Base-by-base conservation (phyloP, 2,113 vertebrate genomes). In the Scartelaos histophorus region DNA sequence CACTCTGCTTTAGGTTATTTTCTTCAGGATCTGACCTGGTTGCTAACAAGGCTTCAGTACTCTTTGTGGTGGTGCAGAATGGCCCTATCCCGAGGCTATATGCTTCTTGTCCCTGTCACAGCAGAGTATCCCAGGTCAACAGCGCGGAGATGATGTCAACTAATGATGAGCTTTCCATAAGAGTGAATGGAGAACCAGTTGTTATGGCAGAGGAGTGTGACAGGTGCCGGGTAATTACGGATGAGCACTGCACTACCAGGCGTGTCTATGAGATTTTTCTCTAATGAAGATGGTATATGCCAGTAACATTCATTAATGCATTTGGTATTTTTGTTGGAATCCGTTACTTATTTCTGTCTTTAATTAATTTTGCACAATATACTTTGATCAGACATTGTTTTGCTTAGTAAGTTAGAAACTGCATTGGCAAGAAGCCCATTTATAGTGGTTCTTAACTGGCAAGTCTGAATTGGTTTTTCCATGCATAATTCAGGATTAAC, bases 1-100 rank as follows among this genome's bases (percentile, higher is more conserved):
- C 70, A 5, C 78, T 81, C 77, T 86, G 82, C 84, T 76, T 58
- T 75, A 69, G 83, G 85, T 88, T 88, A 83, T 92, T 89, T 91
- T 80, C 35, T 73, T 34, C 7, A 7, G 21, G 15, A 73, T 70
- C 82, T 78, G 84, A 89, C 80, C 70, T 80, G 85, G 21, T 70
- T 85, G 81, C 75, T 91, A 93, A 92, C 87, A 77, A 88, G 65
- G 53, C 51, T 25, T 43, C 43, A 21, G 47, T 61, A 77, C 74
- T 77, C 56, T 67, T 64, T 38, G 3, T 22, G 4, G 16, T 35
- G 16, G 22, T 11, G 64, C 25, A 16, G 34, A 74, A 69, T 3
- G 16, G 38, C 22, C 43, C 62, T 38, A 67, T 56, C 74, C 65
- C 43, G 56, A 43, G 57, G 73, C 68, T 58, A 15, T 19, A 68